Evolutionary conservation across 2,797 vertebrate genomes (phyloP), one percentile per base, ranked within the genome.

Genomic region (Catostomus latipinnis): DNA sequence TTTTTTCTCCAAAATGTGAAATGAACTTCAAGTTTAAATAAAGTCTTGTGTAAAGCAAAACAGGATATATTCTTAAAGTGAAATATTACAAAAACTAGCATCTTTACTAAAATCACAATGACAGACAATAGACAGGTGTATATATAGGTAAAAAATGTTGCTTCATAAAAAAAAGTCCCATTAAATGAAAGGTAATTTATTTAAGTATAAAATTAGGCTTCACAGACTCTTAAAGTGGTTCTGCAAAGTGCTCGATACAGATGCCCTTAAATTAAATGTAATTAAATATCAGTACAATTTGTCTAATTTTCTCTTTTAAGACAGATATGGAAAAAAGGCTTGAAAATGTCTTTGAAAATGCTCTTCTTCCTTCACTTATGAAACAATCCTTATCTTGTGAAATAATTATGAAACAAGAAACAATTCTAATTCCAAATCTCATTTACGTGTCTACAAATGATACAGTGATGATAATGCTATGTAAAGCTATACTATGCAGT

Each of bases 181-280:
- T 50, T 18, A 52, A 69, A 62, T 62, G 43, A 43, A n/a, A 71
- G 52, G 57, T 53, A 54, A 34, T 4, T 34, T 52, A 16, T 6
- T 6, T 14, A 53, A 69, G 14, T 13, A 53, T 77, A 86, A 80
- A 86, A 82, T 84, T 34, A 81, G 81, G 73, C 11, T 75, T 78
- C 76, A 82, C 73, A 53, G 16, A 65, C 76, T 76, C 12, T 53
- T 13, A 43, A 46, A 69, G 8, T 54, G 67, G 82, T 69, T 60
- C 54, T 14, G 2, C 11, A 14, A 74, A 74, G 71, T 58, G 46
- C 45, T 54, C 78, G 81, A 82, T 69, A 72, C 56, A 62, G 48
- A 67, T 46, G 74, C 5, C 14, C 54, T 5, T 5, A 86, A 67
- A 11, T 43, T 14, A 83, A 74, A 16, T 60, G 87, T 89, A 86